Base-by-base conservation (phyloP, 2,797 vertebrate genomes). In the Vireo griseus region DNA sequence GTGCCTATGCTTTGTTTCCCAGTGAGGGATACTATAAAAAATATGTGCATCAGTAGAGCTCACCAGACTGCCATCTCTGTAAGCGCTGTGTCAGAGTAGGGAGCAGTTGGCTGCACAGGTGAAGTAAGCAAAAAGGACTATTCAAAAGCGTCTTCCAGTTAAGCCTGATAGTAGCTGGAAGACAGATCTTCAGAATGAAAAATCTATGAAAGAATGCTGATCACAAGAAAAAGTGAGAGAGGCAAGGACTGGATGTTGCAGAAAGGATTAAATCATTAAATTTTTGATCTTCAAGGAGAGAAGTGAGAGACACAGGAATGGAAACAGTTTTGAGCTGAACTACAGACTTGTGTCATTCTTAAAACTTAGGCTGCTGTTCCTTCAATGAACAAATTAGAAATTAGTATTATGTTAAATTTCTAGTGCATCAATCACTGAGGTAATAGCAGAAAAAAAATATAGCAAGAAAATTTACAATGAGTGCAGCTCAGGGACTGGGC, bases 51-150 rank as follows among this genome's bases (percentile, higher is more conserved):
- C 42, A 42, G 35, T 16, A 40, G 61, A 33, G 5, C 44, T 77
- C 44, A 61, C 6, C 33, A 39, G 40, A 61, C 37, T 59, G 28
- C 33, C 26, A 3, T 40, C 26, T 76, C 51, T 45, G 35, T 31
- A 58, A 58, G 37, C 0, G 0, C 75, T 55, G 15, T 50, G 40
- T 48, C 47, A n/a, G 22, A 59, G 15, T 6, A 54, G 44, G 26
- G 24, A 25, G 35, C 39, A 47, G 55, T 2, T 61, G 51, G 51
- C 47, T 73, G n/a, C 55, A 73, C 21, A 68, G 50, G 26, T 59
- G 33, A 82, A 67, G 7, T 16, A 80, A 61, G 18, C 35, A 21
- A 18, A 80, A 91, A 72, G 61, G 33, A 44, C 21, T 76, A 3
- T 88, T 77, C 25, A 59, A 33, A 65, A 40, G 18, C 14, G 9